phyloP scores from a whole-genome alignment of 2,888 invertebrate genomes.

The Leptopterna dolabrata region DNA sequence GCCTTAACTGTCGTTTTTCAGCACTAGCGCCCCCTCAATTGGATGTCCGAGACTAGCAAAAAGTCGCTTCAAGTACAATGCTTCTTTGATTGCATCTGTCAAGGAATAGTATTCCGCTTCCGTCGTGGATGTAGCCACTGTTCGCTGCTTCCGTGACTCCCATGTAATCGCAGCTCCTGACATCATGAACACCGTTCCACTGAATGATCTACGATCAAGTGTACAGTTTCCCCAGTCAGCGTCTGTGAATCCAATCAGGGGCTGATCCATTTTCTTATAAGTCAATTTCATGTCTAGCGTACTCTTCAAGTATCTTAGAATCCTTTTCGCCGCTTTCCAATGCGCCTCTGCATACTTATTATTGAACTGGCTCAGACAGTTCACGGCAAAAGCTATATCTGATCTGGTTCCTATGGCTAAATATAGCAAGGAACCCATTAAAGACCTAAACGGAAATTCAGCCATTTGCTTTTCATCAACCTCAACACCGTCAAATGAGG shows the following conservation, averaged over 20 bases:
- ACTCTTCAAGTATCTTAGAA: constrained; percentile 17
- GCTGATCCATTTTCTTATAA: not conserved
- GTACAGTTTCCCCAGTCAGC: constrained; percentile 14
- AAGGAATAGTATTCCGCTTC: constrained; percentile 25
- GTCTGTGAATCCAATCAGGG: not conserved
- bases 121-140: constrained; percentile 10
- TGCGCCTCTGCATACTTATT: not conserved
- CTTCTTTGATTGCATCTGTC: not conserved
- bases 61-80: not conserved
- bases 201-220: not conserved
- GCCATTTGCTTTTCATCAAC: not conserved
- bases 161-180: not conserved
- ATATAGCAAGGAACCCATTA: constrained; percentile 22
- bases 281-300: not conserved
- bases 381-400: constrained; percentile 20
- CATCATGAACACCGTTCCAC: not conserved
- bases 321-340: constrained; percentile 20
- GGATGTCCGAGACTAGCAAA: not conserved
- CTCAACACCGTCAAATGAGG: not conserved
- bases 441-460: not conserved
- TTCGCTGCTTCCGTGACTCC: not conserved
- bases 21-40: not conserved
- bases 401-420: not conserved
- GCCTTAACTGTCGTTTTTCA: constrained; percentile 33
- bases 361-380: constrained; percentile 31